Evolutionary conservation across 1,140 invertebrate species (phyloP), one percentile per base, ranked within the genome.

Genomic region (Zaprionus davidi): DNA sequence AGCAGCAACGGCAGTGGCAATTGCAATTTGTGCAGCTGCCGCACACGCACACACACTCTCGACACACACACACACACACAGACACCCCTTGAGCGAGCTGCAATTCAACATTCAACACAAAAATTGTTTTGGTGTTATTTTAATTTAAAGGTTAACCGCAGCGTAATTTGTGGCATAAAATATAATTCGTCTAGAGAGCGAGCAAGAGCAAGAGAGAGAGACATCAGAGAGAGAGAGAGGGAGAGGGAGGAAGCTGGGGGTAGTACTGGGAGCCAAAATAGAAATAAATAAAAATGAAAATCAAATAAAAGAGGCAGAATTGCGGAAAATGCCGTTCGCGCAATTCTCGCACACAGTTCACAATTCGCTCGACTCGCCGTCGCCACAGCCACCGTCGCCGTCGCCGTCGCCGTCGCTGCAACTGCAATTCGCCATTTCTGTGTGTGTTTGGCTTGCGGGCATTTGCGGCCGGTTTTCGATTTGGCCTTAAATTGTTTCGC

Each of bases 81-180:
- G 3, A n/a, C 36, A 7, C 67, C 41, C 57, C 72, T 75, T 63
- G 59, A 73, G 55, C 68, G 65, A 67, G 68, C 76, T 56, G 58
- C 79, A 80, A 79, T 90, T 80, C 81, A 66, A 62, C 67, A 77
- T 73, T 77, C 71, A 68, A 49, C 82, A 85, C 84, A 90, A 73
- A 90, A 90, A 90, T 90, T 90, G 79, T 90, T 90, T 90, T 90
- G 82, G 85, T 90, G 86, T 90, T 90, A 85, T 90, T 90, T 90
- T 90, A 90, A 90, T 90, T 90, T 90, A 90, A 90, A 90, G 85
- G 85, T 90, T 90, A 90, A 90, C 85, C 85, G 86, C 85, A 90
- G 81, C 86, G 85, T 90, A 90, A 90, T 90, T 90, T 90, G 85
- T 90, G 85, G 85, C 85, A 90, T 90, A 85, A 90, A 90, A 85